Conservation (phyloP, 2,888 invertebrate genomes). For the Biston stratarius region DNA sequence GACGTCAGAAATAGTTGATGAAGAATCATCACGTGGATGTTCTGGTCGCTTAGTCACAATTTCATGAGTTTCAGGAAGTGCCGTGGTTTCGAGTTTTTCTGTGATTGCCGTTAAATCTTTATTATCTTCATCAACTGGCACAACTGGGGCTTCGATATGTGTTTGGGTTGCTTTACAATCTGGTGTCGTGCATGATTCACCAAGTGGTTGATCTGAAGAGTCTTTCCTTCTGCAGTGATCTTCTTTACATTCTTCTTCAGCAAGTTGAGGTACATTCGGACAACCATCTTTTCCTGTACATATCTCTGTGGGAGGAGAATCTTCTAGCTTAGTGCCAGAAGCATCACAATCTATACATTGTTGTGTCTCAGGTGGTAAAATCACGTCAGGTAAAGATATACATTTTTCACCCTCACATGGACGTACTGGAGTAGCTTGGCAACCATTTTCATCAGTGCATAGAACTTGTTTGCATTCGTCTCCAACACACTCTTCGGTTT, state of each 20-base stretch:
- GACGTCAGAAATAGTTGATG: slow-evolving; percentile 5
- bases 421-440: slow-evolving; percentile 43
- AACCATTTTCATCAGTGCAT: slow-evolving; percentile 35
- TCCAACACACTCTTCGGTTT: slow-evolving; percentile 46
- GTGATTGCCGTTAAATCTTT: slow-evolving; percentile 30
- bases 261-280: slow-evolving; percentile 46
- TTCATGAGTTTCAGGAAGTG: slow-evolving; percentile 12
- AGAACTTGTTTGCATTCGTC: slow-evolving; percentile 40
- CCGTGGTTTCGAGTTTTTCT: slow-evolving; percentile 41
- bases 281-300: slow-evolving; percentile 43
- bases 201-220: slow-evolving; percentile 42
- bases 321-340: slow-evolving; percentile 9
- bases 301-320: slow-evolving; percentile 14
- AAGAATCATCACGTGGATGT: not conserved
- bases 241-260: slow-evolving; percentile 58
- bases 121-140: slow-evolving; percentile 1
- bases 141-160: slow-evolving; percentile 26
- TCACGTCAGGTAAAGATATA: slow-evolving; percentile 39
- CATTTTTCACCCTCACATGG: slow-evolving; percentile 58
- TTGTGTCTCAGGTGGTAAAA: slow-evolving; percentile 35
- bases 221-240: slow-evolving; percentile 66
- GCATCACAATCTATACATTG: slow-evolving; percentile 48
- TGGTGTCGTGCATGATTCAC: slow-evolving; percentile 55
- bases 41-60: slow-evolving; percentile 21
- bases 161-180: slow-evolving; percentile 48